phyloP scores from a whole-genome alignment of 2,888 invertebrate species.

The Neoascia interrupta region DNA sequence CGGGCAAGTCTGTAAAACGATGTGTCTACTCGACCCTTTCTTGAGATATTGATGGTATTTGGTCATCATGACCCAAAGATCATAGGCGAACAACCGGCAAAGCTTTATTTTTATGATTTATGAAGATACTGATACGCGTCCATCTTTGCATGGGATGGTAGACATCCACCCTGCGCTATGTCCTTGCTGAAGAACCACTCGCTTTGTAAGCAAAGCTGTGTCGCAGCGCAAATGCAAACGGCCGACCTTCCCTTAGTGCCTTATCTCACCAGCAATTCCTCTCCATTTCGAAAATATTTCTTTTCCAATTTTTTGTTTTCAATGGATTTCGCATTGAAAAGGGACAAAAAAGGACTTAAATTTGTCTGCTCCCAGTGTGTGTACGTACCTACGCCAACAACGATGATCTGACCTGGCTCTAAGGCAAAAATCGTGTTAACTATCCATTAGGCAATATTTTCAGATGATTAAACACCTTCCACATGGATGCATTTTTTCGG shows the following conservation, averaged over 20 bases:
- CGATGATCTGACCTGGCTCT: conserved; percentile 67
- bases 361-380: conserved; percentile 35
- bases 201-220: conserved; percentile 11
- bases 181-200: conserved; percentile 14
- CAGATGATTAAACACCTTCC: conserved; percentile 73
- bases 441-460: conserved; percentile 75
- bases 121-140: conserved; percentile 46
- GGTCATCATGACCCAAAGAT: background rate
- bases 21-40: conserved; percentile 31
- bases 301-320: conserved; percentile 31
- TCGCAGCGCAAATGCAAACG: conserved; percentile 38
- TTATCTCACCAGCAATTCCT: conserved; percentile 57
- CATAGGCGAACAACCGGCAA: conserved; percentile 4
- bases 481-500: conserved; percentile 67
- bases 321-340: conserved; percentile 42
- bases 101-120: conserved; percentile 54
- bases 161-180: no score
- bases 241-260: conserved; percentile 27
- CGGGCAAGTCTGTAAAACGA: background rate
- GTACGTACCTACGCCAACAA: no score
- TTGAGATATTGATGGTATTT: background rate
- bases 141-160: background rate
- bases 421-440: conserved; percentile 75
- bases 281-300: conserved; percentile 26
- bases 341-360: conserved; percentile 45